phyloP scores from a whole-genome alignment of 2,888 invertebrate genomes.

The Caenorhabditis drosophilae region DNA sequence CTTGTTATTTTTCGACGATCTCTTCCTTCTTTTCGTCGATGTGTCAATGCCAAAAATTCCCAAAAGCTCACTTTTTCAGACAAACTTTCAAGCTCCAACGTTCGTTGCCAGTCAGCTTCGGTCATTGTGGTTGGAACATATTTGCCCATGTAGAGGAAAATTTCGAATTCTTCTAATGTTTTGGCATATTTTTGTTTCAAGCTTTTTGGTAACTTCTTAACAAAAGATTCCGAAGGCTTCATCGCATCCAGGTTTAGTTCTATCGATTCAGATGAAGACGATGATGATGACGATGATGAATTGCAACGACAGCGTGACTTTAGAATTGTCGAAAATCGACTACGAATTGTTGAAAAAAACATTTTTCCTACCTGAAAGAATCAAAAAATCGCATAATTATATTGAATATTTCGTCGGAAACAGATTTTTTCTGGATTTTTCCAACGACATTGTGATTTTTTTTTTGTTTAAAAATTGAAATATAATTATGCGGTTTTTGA shows the following conservation, averaged over 20 bases:
- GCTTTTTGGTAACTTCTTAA: slow-evolving; percentile 5
- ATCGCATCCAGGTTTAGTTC: not conserved
- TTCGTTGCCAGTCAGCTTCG: slow-evolving; percentile 46
- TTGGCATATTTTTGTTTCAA: slow-evolving; percentile 11
- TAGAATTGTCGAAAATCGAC: not conserved
- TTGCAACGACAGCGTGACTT: not conserved
- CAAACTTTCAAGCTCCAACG: slow-evolving; percentile 7
- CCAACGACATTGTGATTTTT: not conserved
- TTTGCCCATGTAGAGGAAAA: slow-evolving; percentile 53
- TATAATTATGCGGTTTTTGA: not conserved
- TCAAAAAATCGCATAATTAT: not conserved
- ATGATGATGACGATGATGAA: not conserved
- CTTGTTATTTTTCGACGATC: slow-evolving; percentile 4
- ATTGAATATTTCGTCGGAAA: not conserved
- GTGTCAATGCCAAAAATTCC: slow-evolving; percentile 45
- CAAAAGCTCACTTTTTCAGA: slow-evolving; percentile 33
- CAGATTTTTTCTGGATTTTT: no score
- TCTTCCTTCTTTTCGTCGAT: slow-evolving; percentile 27
- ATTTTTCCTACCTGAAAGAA: not conserved
- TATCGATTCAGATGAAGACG: no score
- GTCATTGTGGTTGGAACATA: slow-evolving; percentile 32
- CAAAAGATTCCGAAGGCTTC: slow-evolving; percentile 14
- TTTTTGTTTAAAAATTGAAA: not conserved
- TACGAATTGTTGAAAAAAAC: not conserved
- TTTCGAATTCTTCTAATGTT: slow-evolving; percentile 35